Conservation (phyloP, 2,113 vertebrate genomes). For the Lepidothrix coronata region DNA sequence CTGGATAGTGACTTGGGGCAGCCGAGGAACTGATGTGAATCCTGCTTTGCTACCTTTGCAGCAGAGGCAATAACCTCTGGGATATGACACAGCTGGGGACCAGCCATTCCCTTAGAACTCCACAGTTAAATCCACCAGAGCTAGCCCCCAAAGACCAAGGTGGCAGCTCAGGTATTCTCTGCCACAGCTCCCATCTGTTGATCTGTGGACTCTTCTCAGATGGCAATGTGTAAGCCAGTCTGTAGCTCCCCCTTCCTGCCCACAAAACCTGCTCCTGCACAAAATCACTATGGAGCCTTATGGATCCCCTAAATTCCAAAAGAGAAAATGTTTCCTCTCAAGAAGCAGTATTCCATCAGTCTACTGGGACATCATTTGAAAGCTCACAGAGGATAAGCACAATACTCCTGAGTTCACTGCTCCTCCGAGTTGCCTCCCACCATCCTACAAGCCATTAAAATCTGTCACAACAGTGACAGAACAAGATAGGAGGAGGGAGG, state of each 20-base stretch:
- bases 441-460: slow-evolving; percentile 15
- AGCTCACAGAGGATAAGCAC: neutral
- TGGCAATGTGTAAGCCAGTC: neutral
- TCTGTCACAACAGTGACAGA: slow-evolving; percentile 49
- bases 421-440: neutral
- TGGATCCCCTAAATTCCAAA: neutral
- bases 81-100: neutral
- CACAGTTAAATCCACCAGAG: neutral
- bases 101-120: neutral
- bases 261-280: neutral
- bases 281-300: neutral
- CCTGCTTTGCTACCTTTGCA: neutral
- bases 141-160: neutral
- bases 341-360: neutral
- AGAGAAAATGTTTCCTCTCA: neutral
- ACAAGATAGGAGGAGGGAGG: neutral
- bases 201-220: neutral
- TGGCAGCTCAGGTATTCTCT: neutral
- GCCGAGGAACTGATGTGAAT: neutral
- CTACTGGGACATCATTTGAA: neutral
- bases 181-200: neutral
- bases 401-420: neutral
- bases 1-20: neutral
- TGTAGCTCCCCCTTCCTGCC: neutral
- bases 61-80: neutral